A percentile compares a stretch with the other conserved stretches of the same genome.
Conservation (phyloP, 2,888 invertebrate species). For the Cepaea hortensis region DNA sequence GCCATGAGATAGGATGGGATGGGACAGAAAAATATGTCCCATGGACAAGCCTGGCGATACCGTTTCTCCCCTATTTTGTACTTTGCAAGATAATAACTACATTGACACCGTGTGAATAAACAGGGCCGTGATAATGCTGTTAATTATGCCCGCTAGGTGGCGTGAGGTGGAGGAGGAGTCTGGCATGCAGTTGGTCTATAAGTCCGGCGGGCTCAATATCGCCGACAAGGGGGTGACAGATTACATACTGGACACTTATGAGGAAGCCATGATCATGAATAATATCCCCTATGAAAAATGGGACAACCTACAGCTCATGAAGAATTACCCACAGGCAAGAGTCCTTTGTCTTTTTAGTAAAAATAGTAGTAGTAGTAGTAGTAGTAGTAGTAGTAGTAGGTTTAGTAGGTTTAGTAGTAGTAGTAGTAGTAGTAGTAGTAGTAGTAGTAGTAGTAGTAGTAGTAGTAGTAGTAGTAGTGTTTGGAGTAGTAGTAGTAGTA, state of each 20-base stretch:
- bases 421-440: not conserved
- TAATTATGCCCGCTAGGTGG: conserved; percentile 61
- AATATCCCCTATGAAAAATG: conserved; percentile 65
- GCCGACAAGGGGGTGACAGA: conserved; percentile 61
- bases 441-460: not conserved
- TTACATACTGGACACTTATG: conserved; percentile 61
- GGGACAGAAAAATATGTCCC: no score
- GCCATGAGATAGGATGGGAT: no score
- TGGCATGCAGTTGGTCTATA: conserved; percentile 70
- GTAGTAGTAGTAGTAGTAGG: no score
- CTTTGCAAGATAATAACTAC: no score
- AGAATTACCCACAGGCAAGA: conserved; percentile 64
- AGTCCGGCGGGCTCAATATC: conserved; percentile 67
- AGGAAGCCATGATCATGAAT: conserved; percentile 64
- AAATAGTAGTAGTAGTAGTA: no score
- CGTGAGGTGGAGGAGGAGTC: conserved; percentile 71
- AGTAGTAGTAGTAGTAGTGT: not conserved
- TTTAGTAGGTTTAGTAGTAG: no score
- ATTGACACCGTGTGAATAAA: no score
- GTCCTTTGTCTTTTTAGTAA: no score
- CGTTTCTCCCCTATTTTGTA: no score
- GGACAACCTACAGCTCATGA: conserved; percentile 57
- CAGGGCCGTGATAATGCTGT: not conserved
- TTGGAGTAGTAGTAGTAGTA: conserved; percentile 9
- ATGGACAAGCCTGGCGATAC: no score